Percentiles rank a stretch among this genome's conserved stretches.
Evolutionary conservation across 2,888 invertebrate species (phyloP).

Genomic region (Automeris io): DNA sequence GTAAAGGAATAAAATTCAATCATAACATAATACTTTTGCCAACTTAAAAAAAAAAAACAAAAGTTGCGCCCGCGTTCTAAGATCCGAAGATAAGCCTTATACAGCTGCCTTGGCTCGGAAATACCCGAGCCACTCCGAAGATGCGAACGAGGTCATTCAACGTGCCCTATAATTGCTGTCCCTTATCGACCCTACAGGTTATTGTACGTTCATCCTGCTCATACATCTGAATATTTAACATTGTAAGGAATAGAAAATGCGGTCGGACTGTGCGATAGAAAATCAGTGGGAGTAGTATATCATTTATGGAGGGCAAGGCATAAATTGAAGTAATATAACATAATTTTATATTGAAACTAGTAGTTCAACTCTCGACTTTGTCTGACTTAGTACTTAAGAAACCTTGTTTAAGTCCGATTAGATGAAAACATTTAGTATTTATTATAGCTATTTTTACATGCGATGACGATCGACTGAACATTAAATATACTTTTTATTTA

Average conservation of each 20-base stretch:
- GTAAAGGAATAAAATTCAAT: too few species aligned
- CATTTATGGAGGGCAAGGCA: conserved; percentile 35
- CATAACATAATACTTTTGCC: conserved; percentile 31
- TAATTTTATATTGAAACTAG: too few species aligned
- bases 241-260: conserved; percentile 45
- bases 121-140: conserved; percentile 46
- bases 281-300: conserved; percentile 38
- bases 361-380: too few species aligned
- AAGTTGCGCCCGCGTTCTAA: conserved; percentile 57
- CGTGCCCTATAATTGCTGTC: conserved; percentile 59
- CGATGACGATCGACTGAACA: too few species aligned
- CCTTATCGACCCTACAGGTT: conserved; percentile 41
- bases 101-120: too few species aligned
- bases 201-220: conserved; percentile 35
- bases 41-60: conserved; percentile 25
- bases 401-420: too few species aligned
- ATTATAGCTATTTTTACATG: too few species aligned
- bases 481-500: too few species aligned
- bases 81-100: conserved; percentile 59
- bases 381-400: too few species aligned
- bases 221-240: conserved; percentile 52
- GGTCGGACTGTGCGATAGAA: conserved; percentile 54
- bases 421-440: too few species aligned
- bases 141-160: conserved; percentile 54
- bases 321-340: conserved; percentile 63